Evolutionary conservation across 2,888 invertebrate genomes (phyloP).

Genomic region (Opisthograptis luteolata): DNA sequence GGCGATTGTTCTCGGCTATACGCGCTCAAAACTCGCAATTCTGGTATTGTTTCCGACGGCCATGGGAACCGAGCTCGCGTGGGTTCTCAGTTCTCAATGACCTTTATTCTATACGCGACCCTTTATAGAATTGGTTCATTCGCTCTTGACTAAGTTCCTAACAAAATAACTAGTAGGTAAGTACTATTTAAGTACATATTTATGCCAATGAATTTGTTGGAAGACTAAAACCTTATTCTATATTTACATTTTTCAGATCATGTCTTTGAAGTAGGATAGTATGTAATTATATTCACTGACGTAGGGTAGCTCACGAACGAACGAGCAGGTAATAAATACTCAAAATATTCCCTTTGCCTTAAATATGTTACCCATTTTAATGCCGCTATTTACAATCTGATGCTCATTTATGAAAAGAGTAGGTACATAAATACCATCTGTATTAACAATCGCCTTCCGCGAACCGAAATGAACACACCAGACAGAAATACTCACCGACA

Average conservation of each 20-base stretch:
- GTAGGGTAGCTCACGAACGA: conserved; percentile 60
- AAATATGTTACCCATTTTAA: conserved; percentile 64
- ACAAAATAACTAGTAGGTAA: no score
- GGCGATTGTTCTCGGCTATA: conserved; percentile 77
- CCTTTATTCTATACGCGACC: conserved; percentile 59
- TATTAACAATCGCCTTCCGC: conserved; percentile 38
- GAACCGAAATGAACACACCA: conserved; percentile 33
- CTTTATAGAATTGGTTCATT: conserved; percentile 44
- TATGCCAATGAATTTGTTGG: conserved; percentile 19
- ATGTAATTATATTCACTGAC: conserved; percentile 54
- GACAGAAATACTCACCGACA: conserved; percentile 36
- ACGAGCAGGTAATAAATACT: conserved; percentile 53
- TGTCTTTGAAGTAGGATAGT: no score
- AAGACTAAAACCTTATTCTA: conserved; percentile 24
- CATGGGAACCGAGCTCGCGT: conserved; percentile 68
- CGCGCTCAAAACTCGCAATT: conserved; percentile 65
- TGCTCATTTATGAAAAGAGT: conserved; percentile 42
- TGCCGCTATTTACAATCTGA: conserved; percentile 35
- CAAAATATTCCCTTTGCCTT: conserved; percentile 62
- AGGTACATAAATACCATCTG: conserved; percentile 32
- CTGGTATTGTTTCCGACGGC: conserved; percentile 75
- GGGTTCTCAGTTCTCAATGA: conserved; percentile 62
- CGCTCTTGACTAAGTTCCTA: conserved; percentile 57
- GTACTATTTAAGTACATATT: neutral
- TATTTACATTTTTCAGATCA: no score